A percentile compares a stretch with the other conserved stretches of the same genome.
Evolutionary conservation across 1,140 invertebrate genomes (phyloP).

Genomic region (Tetragnatha versicolor): DNA sequence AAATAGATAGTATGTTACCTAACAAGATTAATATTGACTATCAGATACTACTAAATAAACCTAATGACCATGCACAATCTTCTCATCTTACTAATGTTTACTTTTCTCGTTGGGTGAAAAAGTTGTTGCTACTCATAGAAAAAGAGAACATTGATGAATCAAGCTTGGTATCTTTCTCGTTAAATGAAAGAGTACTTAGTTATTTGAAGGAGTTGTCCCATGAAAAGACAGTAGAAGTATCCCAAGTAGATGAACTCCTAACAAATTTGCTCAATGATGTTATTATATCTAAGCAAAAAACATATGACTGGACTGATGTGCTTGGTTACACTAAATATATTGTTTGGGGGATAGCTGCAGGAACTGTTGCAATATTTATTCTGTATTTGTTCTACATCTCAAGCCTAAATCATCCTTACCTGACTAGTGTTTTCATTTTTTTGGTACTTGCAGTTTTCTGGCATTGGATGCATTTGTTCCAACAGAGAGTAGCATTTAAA

Average conservation of each 20-base stretch:
- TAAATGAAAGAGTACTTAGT: neutral
- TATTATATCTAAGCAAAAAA: neutral
- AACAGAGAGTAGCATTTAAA: neutral
- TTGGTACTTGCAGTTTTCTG: neutral
- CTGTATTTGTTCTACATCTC: neutral
- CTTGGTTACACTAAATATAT: neutral
- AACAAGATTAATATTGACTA: no score
- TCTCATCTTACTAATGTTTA: slow-evolving; percentile 3
- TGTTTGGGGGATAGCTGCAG: neutral
- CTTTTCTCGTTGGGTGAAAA: slow-evolving; percentile 20
- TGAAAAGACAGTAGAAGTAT: neutral
- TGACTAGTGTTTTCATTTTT: neutral
- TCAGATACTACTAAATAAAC: neutral
- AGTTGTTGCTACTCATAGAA: neutral
- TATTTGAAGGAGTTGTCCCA: neutral
- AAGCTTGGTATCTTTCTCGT: neutral
- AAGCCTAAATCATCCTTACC: neutral
- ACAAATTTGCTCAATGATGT: neutral
- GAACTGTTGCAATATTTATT: neutral
- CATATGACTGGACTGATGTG: neutral
- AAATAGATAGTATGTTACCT: neutral
- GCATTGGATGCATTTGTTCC: slow-evolving; percentile 29
- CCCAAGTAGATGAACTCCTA: neutral
- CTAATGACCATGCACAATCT: neutral
- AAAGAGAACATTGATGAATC: neutral